phyloP scores from a whole-genome alignment of 2,888 invertebrate species.

The Hemicrepidius hirtus region DNA sequence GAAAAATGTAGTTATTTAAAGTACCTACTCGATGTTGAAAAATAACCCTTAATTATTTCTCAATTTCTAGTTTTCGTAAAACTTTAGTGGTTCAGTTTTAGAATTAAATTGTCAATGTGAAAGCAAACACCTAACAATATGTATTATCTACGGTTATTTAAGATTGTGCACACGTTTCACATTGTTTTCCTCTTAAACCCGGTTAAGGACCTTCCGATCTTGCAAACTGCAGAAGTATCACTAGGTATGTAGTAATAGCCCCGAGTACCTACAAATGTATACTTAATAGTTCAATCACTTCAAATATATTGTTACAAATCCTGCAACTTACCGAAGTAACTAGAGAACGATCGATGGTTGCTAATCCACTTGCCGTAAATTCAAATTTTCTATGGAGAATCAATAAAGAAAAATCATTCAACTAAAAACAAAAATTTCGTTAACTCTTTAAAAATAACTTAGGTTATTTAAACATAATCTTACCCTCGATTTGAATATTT shows the following conservation, averaged over 20 bases:
- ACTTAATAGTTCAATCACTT: neutral
- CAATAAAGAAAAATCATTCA: neutral
- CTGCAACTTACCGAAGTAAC: constrained; percentile 8
- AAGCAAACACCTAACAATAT: too few species aligned
- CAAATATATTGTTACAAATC: too few species aligned
- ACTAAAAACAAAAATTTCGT: neutral
- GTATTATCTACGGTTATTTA: too few species aligned
- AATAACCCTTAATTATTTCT: too few species aligned
- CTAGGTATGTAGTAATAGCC: constrained; percentile 20
- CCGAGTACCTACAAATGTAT: constrained; percentile 5
- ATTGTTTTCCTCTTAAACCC: too few species aligned
- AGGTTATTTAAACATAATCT: neutral
- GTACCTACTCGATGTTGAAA: too few species aligned
- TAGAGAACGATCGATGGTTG: neutral
- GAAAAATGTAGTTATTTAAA: too few species aligned
- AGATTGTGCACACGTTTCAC: too few species aligned
- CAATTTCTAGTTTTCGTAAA: too few species aligned
- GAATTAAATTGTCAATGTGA: too few species aligned
- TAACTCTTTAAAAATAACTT: neutral
- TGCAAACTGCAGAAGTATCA: constrained; percentile 21
- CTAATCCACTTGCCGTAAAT: constrained; percentile 23
- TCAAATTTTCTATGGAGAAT: constrained; percentile 6
- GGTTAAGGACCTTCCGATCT: neutral
- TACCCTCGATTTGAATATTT: neutral
- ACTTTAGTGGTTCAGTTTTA: too few species aligned